Percentiles rank a stretch among this genome's conserved stretches.
Evolutionary conservation across 2,113 vertebrate species (phyloP).

Genomic region (Gallinago undulata): DNA sequence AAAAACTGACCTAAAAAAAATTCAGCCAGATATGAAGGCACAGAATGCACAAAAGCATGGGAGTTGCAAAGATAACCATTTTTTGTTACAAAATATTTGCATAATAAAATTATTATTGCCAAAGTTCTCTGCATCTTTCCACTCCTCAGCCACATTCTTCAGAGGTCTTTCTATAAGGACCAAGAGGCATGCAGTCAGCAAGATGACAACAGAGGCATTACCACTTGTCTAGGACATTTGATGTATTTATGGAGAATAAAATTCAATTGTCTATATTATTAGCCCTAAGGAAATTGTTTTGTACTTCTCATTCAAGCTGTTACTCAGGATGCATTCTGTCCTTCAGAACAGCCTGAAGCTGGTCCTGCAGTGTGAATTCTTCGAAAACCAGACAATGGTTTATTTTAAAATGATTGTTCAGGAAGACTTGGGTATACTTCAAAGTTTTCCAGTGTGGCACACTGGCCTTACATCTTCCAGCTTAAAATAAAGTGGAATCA

Average conservation of each 20-base stretch:
- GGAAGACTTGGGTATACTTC: not conserved
- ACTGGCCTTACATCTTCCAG: not conserved
- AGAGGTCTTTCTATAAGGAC: not conserved
- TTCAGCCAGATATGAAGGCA: not conserved
- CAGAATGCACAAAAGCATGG: fast-evolving
- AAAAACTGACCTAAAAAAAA: not conserved
- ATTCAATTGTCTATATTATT: not conserved
- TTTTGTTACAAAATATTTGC: not conserved
- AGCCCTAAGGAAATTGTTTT: constrained; percentile 4
- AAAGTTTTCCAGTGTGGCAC: not conserved
- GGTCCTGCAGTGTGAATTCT: not conserved
- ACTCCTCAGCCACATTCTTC: not conserved
- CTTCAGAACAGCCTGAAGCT: not conserved
- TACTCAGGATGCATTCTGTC: not conserved
- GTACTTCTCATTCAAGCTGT: not conserved
- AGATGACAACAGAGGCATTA: not conserved
- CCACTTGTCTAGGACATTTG: not conserved
- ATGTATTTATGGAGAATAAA: not conserved
- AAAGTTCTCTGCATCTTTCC: not conserved
- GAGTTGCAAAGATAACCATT: not conserved
- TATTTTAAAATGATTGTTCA: not conserved
- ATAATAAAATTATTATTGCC: not conserved
- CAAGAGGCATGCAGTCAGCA: not conserved
- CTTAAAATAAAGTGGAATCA: not conserved
- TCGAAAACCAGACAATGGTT: not conserved